phyloP scores from a whole-genome alignment of 2,113 vertebrate genomes.

The Hypanus sabinus region DNA sequence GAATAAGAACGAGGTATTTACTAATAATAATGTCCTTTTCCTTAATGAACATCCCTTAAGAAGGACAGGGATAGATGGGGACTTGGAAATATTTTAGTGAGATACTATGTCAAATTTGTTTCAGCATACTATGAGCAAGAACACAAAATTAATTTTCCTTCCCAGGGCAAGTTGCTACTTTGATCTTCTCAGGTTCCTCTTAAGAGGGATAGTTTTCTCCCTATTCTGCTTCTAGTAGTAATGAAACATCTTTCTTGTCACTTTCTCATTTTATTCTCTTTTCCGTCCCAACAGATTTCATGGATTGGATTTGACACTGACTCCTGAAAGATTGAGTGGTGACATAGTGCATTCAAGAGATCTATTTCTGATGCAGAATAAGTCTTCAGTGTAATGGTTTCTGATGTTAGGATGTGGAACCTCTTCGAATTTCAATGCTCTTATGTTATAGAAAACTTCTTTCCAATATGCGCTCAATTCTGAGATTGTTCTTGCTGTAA shows the following conservation, averaged over 20 bases:
- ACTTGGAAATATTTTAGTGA: not conserved
- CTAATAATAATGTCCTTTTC: not conserved
- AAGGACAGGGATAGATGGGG: not conserved
- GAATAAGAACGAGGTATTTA: not conserved
- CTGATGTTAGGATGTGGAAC: constrained; percentile 2
- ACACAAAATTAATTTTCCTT: not conserved
- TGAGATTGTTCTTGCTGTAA: not conserved
- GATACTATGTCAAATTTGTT: too few relatives aligned
- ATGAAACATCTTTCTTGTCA: not conserved
- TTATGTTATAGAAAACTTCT: not conserved
- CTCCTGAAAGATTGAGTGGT: not conserved
- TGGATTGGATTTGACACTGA: not conserved
- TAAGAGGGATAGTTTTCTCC: too few relatives aligned
- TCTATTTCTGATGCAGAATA: not conserved
- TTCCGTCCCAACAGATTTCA: not conserved
- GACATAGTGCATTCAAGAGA: not conserved
- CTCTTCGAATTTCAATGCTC: not conserved
- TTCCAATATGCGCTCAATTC: not conserved
- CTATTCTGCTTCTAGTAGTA: too few relatives aligned
- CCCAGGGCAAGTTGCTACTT: not conserved
- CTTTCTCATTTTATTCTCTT: not conserved
- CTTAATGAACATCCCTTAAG: not conserved
- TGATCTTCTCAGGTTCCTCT: not conserved
- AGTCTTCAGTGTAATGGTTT: not conserved
- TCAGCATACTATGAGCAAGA: not conserved